Percentiles rank a stretch among this genome's conserved stretches.
These are phyloP conservation scores for Bubalus kerabau DNA, from an alignment of 2,113 vertebrate genomes.

Conservation along the genomic window DNA sequence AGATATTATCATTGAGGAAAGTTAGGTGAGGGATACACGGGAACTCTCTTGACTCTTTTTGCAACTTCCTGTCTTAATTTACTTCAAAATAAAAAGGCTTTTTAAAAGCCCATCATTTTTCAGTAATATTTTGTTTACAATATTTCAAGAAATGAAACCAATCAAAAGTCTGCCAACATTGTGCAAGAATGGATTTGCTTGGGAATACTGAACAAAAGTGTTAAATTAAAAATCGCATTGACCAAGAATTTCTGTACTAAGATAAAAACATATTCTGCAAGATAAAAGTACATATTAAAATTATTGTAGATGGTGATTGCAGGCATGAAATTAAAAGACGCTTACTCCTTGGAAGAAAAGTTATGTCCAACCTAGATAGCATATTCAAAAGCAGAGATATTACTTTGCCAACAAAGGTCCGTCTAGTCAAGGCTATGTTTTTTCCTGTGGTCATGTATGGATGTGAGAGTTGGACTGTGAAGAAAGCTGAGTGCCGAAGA, in stretches of 20 bases:
- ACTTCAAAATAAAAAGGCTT: not conserved
- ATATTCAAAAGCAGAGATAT: no score
- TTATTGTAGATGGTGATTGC: no score
- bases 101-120: not conserved
- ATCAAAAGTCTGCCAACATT: not conserved
- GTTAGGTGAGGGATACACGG: not conserved
- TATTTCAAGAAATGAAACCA: slow-evolving; percentile 13
- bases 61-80: not conserved
- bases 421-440: no score
- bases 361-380: no score
- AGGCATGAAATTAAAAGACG: no score
- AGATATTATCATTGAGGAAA: not conserved
- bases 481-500: no score
- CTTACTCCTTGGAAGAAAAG: no score
- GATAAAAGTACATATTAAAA: not conserved
- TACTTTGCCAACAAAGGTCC: no score
- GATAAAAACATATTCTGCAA: not conserved
- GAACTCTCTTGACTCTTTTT: not conserved
- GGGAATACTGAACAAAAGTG: not conserved
- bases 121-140: not conserved
- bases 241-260: slow-evolving; percentile 5
- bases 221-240: not conserved
- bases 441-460: no score
- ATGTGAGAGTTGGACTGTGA: no score
- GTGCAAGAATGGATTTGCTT: not conserved